These are phyloP conservation scores for Uropsilus gracilis DNA, from an alignment of 2,113 vertebrate species.

Conservation along the genomic window DNA sequence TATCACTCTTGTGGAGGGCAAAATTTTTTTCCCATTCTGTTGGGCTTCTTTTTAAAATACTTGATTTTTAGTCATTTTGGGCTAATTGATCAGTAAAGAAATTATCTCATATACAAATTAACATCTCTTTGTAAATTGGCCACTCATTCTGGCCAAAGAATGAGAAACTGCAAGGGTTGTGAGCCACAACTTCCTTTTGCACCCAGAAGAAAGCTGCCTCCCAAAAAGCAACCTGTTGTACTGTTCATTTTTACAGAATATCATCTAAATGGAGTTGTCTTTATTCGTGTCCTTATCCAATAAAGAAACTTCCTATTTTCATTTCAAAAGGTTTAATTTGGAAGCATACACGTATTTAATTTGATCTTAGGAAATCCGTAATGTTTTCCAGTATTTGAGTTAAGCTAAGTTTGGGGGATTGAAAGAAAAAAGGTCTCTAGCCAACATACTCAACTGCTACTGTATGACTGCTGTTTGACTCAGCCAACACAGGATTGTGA, in stretches of 20 bases:
- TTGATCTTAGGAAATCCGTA: slow-evolving; percentile 14
- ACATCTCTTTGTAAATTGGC: not conserved
- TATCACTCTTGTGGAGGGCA: no score
- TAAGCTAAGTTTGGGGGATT: not conserved
- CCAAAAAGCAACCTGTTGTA: not conserved
- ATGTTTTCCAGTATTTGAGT: not conserved
- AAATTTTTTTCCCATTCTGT: no score
- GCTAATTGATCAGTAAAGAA: not conserved
- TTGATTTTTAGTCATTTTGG: not conserved
- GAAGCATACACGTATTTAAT: slow-evolving; percentile 13
- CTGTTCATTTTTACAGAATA: not conserved
- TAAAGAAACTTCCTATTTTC: not conserved
- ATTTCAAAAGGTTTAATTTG: slow-evolving; percentile 41
- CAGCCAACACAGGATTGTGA: not conserved
- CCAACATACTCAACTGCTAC: not conserved
- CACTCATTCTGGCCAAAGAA: not conserved
- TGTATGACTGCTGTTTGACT: not conserved
- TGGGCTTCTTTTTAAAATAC: no score
- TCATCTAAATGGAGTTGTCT: not conserved
- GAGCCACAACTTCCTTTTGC: not conserved
- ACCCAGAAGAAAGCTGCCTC: not conserved
- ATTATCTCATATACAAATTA: not conserved
- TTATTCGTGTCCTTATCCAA: not conserved
- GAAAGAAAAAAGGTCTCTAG: not conserved
- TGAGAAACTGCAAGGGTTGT: not conserved